These are phyloP conservation scores for Falcaria lacertinaria DNA, from an alignment of 2,888 invertebrate species.

Conservation along the genomic window DNA sequence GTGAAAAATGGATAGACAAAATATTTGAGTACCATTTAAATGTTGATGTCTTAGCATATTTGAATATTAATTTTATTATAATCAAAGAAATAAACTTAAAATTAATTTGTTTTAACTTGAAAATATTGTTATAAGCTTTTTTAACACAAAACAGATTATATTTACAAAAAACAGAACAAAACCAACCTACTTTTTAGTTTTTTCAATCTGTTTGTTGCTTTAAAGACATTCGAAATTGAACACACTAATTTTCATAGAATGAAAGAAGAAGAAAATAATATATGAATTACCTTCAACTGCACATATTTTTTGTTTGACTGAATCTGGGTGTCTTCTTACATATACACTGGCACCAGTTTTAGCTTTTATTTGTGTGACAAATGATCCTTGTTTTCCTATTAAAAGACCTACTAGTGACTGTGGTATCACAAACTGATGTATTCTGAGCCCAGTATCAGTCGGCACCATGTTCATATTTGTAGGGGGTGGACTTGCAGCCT, in stretches of 20 bases:
- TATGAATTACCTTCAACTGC: constrained; percentile 84
- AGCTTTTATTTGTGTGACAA: constrained; percentile 89
- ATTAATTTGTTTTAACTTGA: too few species aligned
- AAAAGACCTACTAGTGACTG: constrained; percentile 89
- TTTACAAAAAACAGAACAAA: neutral
- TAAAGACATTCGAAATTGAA: too few species aligned
- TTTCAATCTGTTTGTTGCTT: too few species aligned
- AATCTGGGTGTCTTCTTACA: constrained; percentile 88
- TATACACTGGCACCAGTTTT: constrained; percentile 88
- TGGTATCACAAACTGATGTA: constrained; percentile 88
- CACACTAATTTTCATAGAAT: constrained; percentile 4
- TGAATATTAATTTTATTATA: too few species aligned
- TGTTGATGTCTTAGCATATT: too few species aligned
- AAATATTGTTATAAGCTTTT: neutral
- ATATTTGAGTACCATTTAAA: too few species aligned
- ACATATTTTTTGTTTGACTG: constrained; percentile 89
- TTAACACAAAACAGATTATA: constrained; percentile 3
- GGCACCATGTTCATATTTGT: constrained; percentile 77
- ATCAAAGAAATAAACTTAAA: too few species aligned
- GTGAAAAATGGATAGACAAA: neutral
- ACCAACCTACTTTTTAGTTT: neutral
- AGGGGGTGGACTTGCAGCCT: constrained; percentile 85
- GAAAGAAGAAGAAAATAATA: neutral
- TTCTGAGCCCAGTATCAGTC: constrained; percentile 64
- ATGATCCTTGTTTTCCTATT: constrained; percentile 90